A percentile compares a stretch with the other conserved stretches of the same genome.
Conservation (phyloP, 2,888 invertebrate species). For the Lepidonotus clava region DNA sequence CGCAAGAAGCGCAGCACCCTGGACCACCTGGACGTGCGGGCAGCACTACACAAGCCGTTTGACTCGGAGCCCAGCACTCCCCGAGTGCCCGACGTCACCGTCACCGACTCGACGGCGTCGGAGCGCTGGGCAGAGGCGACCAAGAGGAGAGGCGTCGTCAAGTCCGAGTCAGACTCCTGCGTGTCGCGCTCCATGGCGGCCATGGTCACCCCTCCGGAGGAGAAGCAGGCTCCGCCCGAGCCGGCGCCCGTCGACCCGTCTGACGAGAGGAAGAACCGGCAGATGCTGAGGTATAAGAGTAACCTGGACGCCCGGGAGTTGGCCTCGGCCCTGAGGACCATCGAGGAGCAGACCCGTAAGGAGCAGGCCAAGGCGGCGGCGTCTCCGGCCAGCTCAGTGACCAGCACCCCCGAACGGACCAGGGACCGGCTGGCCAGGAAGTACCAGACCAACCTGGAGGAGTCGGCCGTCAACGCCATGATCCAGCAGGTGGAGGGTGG, state of each 20-base stretch:
- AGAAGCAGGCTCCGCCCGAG: neutral
- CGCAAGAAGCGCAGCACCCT: constrained; percentile 40
- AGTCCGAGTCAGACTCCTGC: constrained; percentile 43
- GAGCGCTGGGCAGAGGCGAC: constrained; percentile 38
- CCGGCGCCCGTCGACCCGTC: neutral
- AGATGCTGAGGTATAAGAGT: constrained; percentile 10
- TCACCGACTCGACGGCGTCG: constrained; percentile 3
- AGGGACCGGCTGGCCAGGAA: neutral
- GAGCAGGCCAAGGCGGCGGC: constrained; percentile 13
- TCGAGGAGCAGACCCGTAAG: no score
- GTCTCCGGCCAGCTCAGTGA: neutral
- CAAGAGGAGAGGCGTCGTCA: constrained; percentile 9
- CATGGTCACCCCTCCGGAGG: constrained; percentile 5
- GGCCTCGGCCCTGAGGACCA: constrained; percentile 52
- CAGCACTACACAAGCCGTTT: constrained; percentile 42
- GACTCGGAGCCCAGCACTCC: constrained; percentile 47
- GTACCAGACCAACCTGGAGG: constrained; percentile 7
- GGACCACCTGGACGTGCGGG: constrained; percentile 36
- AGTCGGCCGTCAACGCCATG: constrained; percentile 17
- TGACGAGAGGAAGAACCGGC: neutral
- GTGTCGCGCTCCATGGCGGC: constrained; percentile 18
- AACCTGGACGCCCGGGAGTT: constrained; percentile 48
- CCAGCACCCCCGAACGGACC: neutral
- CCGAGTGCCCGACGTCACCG: neutral
- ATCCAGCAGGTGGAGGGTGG: constrained; percentile 37